Evolutionary conservation across 37 sponge, comb jelly and placozoan species (phyloP), one percentile per base, ranked within the genome.

Genomic region (Mnemiopsis leidyi): DNA sequence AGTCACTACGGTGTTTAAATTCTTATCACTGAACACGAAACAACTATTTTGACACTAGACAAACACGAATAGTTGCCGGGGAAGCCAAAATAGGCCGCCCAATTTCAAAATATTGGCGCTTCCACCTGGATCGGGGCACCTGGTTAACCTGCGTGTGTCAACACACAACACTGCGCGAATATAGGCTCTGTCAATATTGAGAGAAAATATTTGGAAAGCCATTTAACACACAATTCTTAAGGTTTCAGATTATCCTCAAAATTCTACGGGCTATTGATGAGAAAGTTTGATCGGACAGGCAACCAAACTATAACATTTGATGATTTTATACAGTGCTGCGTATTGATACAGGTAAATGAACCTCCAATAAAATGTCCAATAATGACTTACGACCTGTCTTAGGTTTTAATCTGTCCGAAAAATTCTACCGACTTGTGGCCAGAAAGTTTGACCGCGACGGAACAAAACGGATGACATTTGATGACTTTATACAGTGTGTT

Each of bases 241-340:
- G 97, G 99, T 29, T 99, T 96, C 94, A 94, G 97, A 7, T 93
- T 99, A 31, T 97, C 98, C 1, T 95, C 96, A 36, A 76, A 93
- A 39, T 96, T 99, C 93, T 99, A 97, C 68, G 95, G 94, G 32
- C 34, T 96, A 29, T 93, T 99, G 75, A 94, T 99, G 24, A 92
- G 96, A 32, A 99, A 97, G 92, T 99, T 99, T 94, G 99, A 99
- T 61, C 93, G 99, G 0, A 93, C 95, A 24, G 99, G 98, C 0
- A 69, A 76, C 24, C 96, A 95, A 0, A 95, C 94, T 30, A 92
- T 99, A 0, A 95, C 96, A 7, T 99, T 99, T 94, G 99, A 99
- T 94, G 99, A 99, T 94, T 99, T 99, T 94, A 97, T 99, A 32
- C 99, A 99, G 94, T 99, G 98, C 83, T 99, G 97, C 93, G 96